Percentiles rank a stretch among this genome's conserved stretches.
Conservation (phyloP, 2,797 vertebrate genomes). For the Hydrophis major region DNA sequence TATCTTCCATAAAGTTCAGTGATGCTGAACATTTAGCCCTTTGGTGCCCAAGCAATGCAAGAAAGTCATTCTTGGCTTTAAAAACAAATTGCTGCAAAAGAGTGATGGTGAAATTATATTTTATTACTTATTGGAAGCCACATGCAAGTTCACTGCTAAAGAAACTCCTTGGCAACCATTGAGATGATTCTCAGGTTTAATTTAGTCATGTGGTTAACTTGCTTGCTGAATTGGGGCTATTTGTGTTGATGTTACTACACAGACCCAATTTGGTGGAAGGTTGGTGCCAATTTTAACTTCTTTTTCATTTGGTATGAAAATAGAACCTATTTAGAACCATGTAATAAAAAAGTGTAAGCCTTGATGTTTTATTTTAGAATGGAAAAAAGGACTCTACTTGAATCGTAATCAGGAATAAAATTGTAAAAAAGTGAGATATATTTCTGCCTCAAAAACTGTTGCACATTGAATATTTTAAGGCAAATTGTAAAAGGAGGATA, state of each 20-base stretch:
- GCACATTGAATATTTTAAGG: neutral
- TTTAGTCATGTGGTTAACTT: neutral
- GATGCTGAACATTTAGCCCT: constrained; percentile 65
- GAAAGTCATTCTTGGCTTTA: constrained; percentile 58
- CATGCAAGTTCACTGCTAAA: constrained; percentile 6
- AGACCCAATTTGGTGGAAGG: neutral
- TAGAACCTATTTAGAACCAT: neutral
- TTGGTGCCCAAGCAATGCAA: constrained; percentile 58
- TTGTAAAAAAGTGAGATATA: neutral
- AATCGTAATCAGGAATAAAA: constrained; percentile 7
- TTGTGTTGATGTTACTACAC: constrained; percentile 23
- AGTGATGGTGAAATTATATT: constrained; percentile 13
- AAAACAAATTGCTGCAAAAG: constrained; percentile 27
- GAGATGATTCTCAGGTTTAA: constrained; percentile 13
- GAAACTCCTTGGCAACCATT: neutral
- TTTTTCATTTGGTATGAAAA: constrained; percentile 11
- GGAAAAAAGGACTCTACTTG: neutral
- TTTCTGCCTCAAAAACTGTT: constrained; percentile 7
- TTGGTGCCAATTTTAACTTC: constrained; percentile 9
- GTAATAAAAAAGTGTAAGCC: neutral
- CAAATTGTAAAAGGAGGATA: constrained; percentile 4
- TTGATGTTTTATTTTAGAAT: constrained; percentile 7
- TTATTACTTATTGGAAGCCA: constrained; percentile 1
- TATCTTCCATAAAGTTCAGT: constrained; percentile 59
- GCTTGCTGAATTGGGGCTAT: constrained; percentile 25